These are phyloP conservation scores for Cichlasoma orientale DNA, from an alignment of 2,797 vertebrate genomes.

Conservation along the genomic window DNA sequence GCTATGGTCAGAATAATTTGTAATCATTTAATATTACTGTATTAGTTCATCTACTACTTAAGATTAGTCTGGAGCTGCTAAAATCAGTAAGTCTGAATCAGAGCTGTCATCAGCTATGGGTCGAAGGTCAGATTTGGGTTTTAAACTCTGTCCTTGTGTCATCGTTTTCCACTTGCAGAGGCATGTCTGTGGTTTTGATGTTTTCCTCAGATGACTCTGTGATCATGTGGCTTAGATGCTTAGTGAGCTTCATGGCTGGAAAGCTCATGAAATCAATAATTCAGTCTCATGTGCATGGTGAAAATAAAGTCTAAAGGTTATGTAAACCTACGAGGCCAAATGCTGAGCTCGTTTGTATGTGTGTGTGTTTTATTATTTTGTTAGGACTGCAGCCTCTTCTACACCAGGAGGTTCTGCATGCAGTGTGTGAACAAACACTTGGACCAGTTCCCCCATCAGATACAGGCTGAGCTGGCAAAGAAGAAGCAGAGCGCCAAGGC, in stretches of 20 bases:
- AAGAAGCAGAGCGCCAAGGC: slow-evolving; percentile 72
- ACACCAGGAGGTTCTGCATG: slow-evolving; percentile 89
- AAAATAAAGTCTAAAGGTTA: neutral
- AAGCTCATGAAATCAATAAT: neutral
- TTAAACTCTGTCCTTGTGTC: neutral
- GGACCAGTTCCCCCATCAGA: slow-evolving; percentile 86
- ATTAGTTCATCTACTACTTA: neutral
- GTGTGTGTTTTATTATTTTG: slow-evolving; percentile 9
- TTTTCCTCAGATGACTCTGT: neutral
- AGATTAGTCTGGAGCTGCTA: neutral
- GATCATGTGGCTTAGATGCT: neutral
- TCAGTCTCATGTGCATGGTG: neutral
- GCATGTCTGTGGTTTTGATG: neutral
- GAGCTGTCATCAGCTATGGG: neutral
- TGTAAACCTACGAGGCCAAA: neutral
- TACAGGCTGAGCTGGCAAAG: slow-evolving; percentile 84
- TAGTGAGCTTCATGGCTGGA: neutral
- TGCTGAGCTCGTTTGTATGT: neutral
- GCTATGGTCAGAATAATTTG: neutral
- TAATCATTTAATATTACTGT: neutral
- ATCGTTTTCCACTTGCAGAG: neutral
- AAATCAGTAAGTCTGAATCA: neutral
- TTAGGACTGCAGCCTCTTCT: slow-evolving; percentile 93
- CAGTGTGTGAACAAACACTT: slow-evolving; percentile 85
- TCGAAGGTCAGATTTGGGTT: neutral